Base-by-base conservation (phyloP, 1,140 invertebrate genomes). In the Drosophila nannoptera region DNA sequence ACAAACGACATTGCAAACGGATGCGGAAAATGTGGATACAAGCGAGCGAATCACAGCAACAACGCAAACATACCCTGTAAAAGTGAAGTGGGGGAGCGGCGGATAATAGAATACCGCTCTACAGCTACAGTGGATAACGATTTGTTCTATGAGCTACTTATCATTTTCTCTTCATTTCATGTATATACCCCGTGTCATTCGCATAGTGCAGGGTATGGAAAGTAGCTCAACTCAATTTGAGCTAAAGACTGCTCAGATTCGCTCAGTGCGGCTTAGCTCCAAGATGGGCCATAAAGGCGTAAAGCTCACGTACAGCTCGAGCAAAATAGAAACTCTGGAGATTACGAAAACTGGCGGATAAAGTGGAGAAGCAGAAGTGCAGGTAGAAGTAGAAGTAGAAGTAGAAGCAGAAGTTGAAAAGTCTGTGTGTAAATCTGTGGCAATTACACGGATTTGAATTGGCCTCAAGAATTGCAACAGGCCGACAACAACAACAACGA, bases 1-100 rank as follows among this genome's bases (percentile, higher is more conserved):
- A 80, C 78, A 82, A 82, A 82, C 84, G 80, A 83, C 80, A 84
- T 78, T 75, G 76, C 80, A 84, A 82, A 77, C 80, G 78, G 78
- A 83, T 83, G 80, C 80, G 78, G 80, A 83, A 83, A 82, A 86
- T 48, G 69, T 56, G 46, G 54, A 55, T 67, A 69, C 36, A 40
- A 29, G 49, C 29, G 7, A 9, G 7, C 7, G 22, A 22, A 22
- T 22, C 22, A 22, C 1, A 8, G 38, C 38, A 42, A 16, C 1
- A 6, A 8, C 12, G 33, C 29, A 14, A 11, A 45, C 8, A 56
- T 56, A 12, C 40, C 42, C 54, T 45, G 16, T 22, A 22, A 4
- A 56, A 2, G 3, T 22, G 22, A 22, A 22, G 22, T 22, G 22
- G 3, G 3, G 22, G 22, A 22, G 22, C 22, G 22, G 3, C 22